Base-by-base conservation (phyloP, 2,888 invertebrate genomes). In the Hirtodrosophila alboralis region DNA sequence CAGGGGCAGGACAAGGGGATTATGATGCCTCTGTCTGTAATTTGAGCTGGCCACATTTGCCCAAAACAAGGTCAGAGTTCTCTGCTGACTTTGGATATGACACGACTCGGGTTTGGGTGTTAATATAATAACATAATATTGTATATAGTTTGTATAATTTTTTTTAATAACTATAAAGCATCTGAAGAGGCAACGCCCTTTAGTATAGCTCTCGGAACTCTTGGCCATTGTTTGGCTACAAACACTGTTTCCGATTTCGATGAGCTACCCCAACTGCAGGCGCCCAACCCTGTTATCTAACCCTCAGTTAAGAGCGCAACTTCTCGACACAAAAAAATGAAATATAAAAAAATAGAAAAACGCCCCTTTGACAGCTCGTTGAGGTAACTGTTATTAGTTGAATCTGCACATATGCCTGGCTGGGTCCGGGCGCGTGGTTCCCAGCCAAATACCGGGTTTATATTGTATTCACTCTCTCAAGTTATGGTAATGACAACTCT, bases 171-270 rank as follows among this genome's bases (percentile, higher is more conserved):
- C 52, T 69, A 59, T 52, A 33, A 27, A 18, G 54, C 37, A 51
- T 49, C 47, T 61, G 64, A 65, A 45, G 33, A 45, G 54, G 51
- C 30, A 48, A 56, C 62, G 66, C 63, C 85, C 49, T 31, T 30
- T 38, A 54, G 21, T 40, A 36, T 10, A n/a, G 48, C 51, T 62
- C 58, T 54, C 54, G 1, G 18, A 76, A 56, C 31, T 73, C 59
- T 45, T 40, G 54, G 49, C 68, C 70, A 73, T 81, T 85, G 83
- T 79, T 73, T 73, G 56, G 58, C 33, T 45, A 52, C 63, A 74
- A 86, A 86, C 52, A 83, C 72, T 84, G 84, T 86, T 83, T 86
- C 86, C 86, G 70, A 84, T 73, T 67, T 41, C 62, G 27, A 16
- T 8, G 26, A 54, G 48, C 59, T 59, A 61, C 54, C 57, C 59